Conservation (phyloP, 1,140 invertebrate genomes). For the Mya arenaria region DNA sequence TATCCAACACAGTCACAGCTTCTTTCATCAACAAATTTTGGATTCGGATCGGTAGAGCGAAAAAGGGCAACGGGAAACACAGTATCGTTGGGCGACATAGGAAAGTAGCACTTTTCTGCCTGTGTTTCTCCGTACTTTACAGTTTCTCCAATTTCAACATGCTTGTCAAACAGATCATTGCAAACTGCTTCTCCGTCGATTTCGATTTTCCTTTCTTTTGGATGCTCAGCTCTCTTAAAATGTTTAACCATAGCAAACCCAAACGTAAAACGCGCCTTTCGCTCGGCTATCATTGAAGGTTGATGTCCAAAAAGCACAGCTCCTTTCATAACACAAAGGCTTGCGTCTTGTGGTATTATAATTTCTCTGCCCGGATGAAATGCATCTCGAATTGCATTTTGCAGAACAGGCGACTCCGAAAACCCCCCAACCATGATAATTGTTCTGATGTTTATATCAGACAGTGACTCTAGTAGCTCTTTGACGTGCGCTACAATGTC, state of each 20-base stretch:
- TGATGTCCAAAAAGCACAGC: no score
- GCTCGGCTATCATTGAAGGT: no score
- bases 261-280: no score
- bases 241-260: no score
- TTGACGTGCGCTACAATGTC: neutral
- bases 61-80: neutral
- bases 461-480: neutral
- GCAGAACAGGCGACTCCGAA: slow-evolving; percentile 24
- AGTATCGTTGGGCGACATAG: neutral
- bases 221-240: no score
- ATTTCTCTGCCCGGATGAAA: neutral
- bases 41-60: neutral
- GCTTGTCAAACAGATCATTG: slow-evolving; percentile 49
- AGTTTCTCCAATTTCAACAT: slow-evolving; percentile 36
- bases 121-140: slow-evolving; percentile 28
- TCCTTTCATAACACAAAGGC: no score
- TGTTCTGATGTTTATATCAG: neutral
- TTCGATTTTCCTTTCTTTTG: neutral
- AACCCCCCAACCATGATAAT: slow-evolving; percentile 41
- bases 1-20: neutral
- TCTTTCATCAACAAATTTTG: slow-evolving; percentile 2
- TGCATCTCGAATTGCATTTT: neutral
- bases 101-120: slow-evolving; percentile 20
- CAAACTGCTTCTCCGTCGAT: neutral
- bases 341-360: no score